These are phyloP conservation scores for Ceratotherium simum DNA, from an alignment of 2,113 vertebrate genomes.

Conservation along the genomic window DNA sequence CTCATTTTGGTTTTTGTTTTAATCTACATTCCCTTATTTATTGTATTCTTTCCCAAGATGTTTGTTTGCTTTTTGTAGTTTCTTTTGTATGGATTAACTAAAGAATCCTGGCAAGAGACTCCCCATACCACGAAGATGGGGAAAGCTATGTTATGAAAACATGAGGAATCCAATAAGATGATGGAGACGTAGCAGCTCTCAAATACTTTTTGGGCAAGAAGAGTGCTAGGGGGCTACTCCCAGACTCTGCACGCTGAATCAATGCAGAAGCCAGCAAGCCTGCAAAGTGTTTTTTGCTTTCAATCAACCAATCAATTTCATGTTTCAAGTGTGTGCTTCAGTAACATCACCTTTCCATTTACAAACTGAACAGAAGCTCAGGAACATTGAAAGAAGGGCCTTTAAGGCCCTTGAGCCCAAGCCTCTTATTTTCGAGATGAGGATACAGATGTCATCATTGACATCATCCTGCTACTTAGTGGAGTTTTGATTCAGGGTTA, in stretches of 20 bases:
- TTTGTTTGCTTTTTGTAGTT: neutral
- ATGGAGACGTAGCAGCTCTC: neutral
- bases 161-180: neutral
- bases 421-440: conserved; percentile 37
- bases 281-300: conserved; percentile 22
- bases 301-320: neutral
- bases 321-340: conserved; percentile 37
- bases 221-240: neutral
- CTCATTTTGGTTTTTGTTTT: neutral
- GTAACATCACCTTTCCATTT: conserved; percentile 12
- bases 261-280: neutral
- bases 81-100: neutral
- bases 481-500: neutral
- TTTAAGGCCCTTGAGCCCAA: neutral
- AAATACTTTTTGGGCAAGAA: neutral
- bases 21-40: neutral
- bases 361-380: neutral
- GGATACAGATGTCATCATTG: neutral
- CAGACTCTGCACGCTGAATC: neutral
- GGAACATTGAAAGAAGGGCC: neutral
- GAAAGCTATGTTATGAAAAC: neutral
- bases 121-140: neutral
- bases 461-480: neutral
- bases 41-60: neutral
- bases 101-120: conserved; percentile 8